Evolutionary conservation across 2,113 vertebrate species (phyloP).

Genomic region (Anoura caudifer): DNA sequence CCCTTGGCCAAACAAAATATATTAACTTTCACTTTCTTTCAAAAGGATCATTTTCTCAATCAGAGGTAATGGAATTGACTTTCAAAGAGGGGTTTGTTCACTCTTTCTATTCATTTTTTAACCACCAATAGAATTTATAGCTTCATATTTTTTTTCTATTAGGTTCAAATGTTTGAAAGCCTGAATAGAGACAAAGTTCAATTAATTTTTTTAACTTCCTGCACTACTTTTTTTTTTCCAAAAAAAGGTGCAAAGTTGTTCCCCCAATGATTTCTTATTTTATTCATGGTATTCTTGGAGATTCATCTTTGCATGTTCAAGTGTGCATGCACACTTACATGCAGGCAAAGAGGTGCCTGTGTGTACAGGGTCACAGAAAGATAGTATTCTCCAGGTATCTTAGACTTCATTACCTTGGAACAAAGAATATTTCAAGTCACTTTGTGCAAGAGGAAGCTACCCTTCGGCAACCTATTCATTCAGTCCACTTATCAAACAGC

Average conservation of each 20-base stretch:
- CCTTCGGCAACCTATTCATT: slow-evolving; percentile 15
- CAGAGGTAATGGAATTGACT: slow-evolving; percentile 50
- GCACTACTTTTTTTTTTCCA: background rate
- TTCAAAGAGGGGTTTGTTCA: slow-evolving; percentile 64
- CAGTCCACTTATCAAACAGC: slow-evolving; percentile 5
- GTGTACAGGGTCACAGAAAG: background rate
- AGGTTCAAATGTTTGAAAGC: slow-evolving; percentile 35
- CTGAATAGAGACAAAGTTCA: slow-evolving; percentile 38
- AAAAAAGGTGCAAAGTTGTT: background rate
- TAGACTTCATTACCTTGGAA: background rate
- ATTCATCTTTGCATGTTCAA: background rate
- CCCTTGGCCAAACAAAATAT: slow-evolving; percentile 56
- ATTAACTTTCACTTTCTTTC: slow-evolving; percentile 56
- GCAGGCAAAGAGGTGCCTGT: background rate
- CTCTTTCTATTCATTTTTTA: slow-evolving; percentile 67
- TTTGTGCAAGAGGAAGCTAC: background rate
- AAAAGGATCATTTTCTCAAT: slow-evolving; percentile 57
- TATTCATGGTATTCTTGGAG: background rate
- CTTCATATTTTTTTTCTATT: slow-evolving; percentile 59
- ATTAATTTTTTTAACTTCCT: slow-evolving; percentile 10
- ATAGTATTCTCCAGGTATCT: background rate
- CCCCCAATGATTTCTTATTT: slow-evolving; percentile 21
- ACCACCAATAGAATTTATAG: slow-evolving; percentile 54
- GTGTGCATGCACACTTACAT: background rate
- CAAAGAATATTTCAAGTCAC: background rate